Conservation (phyloP, 2,113 vertebrate genomes). For the Podiceps cristatus region DNA sequence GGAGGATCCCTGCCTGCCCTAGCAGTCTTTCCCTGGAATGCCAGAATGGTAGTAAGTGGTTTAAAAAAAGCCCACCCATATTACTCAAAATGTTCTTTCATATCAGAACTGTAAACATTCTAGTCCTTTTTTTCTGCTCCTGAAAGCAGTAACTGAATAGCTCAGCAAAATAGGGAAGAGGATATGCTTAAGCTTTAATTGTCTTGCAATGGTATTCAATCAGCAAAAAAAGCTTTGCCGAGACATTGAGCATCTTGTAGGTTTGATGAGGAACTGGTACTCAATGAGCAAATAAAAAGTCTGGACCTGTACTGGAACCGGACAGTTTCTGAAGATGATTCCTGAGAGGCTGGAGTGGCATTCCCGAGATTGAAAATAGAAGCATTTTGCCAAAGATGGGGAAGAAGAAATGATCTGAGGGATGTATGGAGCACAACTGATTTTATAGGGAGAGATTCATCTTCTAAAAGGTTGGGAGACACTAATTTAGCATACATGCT, state of each 20-base stretch:
- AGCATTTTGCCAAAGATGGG: not conserved
- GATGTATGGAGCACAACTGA: not conserved
- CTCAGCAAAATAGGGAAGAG: not conserved
- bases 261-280: not conserved
- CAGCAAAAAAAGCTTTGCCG: not conserved
- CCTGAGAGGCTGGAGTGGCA: not conserved
- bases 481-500: not conserved
- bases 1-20: not conserved
- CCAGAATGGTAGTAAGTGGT: not conserved
- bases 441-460: not conserved
- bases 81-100: not conserved
- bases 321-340: not conserved
- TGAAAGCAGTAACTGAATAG: not conserved
- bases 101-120: not conserved
- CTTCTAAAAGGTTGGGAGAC: not conserved
- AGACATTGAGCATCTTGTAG: not conserved
- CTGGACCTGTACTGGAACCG: not conserved
- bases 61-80: not conserved
- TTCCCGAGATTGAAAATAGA: not conserved
- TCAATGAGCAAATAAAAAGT: not conserved
- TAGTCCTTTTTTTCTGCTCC: not conserved
- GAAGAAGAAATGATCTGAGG: not conserved
- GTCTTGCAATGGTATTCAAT: not conserved
- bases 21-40: not conserved
- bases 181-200: not conserved